Percentiles rank a stretch among this genome's conserved stretches.
These are phyloP conservation scores for Mustelus asterias DNA, from an alignment of 2,113 vertebrate genomes.

Conservation along the genomic window DNA sequence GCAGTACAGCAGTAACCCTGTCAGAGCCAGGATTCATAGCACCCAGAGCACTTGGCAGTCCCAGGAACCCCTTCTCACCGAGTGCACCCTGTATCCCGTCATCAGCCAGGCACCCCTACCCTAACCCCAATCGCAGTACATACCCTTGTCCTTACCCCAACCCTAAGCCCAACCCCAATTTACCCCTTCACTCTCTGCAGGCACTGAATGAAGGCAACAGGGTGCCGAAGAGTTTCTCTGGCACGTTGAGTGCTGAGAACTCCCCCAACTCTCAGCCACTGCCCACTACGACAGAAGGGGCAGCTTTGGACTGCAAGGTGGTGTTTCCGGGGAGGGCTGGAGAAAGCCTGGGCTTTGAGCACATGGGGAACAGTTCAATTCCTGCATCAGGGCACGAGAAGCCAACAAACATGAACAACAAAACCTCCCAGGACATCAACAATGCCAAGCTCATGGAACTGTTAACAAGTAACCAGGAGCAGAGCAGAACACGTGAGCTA, in stretches of 20 bases:
- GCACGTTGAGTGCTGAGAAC: constrained; percentile 15
- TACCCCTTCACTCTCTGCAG: constrained; percentile 39
- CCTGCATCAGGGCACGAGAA: constrained; percentile 48
- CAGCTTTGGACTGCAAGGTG: not conserved
- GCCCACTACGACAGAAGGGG: not conserved
- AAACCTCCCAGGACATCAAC: constrained; percentile 52
- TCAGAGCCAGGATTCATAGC: constrained; percentile 42
- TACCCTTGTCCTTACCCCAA: constrained; percentile 57
- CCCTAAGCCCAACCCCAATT: constrained; percentile 52
- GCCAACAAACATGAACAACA: constrained; percentile 54
- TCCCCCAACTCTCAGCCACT: not conserved
- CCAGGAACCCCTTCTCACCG: constrained; percentile 51
- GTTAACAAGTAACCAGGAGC: constrained; percentile 63
- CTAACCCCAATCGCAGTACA: constrained; percentile 50
- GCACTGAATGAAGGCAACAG: constrained; percentile 61
- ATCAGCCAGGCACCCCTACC: constrained; percentile 64
- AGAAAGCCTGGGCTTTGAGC: not conserved
- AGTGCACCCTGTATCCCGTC: constrained; percentile 66
- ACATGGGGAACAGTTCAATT: constrained; percentile 43
- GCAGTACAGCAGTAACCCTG: constrained; percentile 45
- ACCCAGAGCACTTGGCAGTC: not conserved
- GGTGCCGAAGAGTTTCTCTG: constrained; percentile 36
- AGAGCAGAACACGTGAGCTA: constrained; percentile 39
- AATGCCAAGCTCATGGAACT: too few species aligned
- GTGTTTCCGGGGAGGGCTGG: not conserved